A percentile compares a stretch with the other conserved stretches of the same genome.
Evolutionary conservation across 2,888 invertebrate species (phyloP).

Genomic region (Nemotelus pantherinus): DNA sequence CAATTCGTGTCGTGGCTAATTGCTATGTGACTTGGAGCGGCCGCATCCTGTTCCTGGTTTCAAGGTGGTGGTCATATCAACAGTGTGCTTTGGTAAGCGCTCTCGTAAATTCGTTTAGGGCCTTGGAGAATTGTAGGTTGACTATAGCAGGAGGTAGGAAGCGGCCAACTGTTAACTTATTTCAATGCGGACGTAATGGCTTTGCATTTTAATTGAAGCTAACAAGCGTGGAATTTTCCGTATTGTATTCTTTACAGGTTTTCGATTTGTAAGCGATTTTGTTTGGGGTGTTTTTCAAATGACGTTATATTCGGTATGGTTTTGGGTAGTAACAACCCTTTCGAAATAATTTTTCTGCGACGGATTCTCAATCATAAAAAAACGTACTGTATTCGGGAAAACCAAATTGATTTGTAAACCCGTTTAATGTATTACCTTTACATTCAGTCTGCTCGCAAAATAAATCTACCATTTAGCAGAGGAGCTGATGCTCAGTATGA

Average conservation of each 20-base stretch:
- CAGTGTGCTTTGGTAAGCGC: slow-evolving; percentile 40
- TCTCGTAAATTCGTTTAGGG: slow-evolving; percentile 40
- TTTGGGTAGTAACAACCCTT: no score
- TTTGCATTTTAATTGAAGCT: slow-evolving; percentile 48
- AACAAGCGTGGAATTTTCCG: slow-evolving; percentile 47
- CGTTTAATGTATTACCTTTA: no score
- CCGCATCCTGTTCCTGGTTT: neutral
- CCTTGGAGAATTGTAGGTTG: slow-evolving; percentile 41
- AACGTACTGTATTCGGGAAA: no score
- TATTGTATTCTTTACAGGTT: neutral
- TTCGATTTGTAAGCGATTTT: neutral
- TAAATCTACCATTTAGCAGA: neutral
- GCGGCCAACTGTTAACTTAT: slow-evolving; percentile 26
- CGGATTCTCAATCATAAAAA: no score
- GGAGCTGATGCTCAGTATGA: neutral
- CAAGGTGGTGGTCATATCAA: slow-evolving; percentile 44
- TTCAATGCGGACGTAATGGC: slow-evolving; percentile 22
- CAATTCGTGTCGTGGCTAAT: slow-evolving; percentile 49
- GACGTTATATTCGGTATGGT: no score
- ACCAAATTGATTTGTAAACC: no score
- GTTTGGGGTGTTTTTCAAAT: neutral
- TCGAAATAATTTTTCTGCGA: no score
- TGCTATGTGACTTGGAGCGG: slow-evolving; percentile 47
- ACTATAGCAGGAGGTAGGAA: slow-evolving; percentile 2
- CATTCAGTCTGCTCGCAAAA: no score